Conservation (phyloP, 2,888 invertebrate genomes). For the Acronicta leporina region DNA sequence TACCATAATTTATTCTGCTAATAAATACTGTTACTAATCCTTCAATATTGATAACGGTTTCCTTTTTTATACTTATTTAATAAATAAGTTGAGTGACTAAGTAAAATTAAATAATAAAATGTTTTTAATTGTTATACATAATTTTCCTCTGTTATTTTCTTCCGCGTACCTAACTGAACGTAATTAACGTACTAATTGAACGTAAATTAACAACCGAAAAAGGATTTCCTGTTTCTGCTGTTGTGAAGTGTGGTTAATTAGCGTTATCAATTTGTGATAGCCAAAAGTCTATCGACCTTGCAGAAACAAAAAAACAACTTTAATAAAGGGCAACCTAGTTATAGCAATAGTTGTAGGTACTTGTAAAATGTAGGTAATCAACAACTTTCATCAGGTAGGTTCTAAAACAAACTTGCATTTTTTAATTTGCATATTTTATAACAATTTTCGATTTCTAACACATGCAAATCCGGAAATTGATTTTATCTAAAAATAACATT, state of each 20-base stretch:
- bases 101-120: conserved; percentile 1
- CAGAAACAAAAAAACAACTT: neutral
- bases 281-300: neutral
- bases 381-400: no score
- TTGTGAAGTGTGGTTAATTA: conserved; percentile 32
- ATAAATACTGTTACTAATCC: no score
- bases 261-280: conserved; percentile 16
- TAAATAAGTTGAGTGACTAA: conserved; percentile 4
- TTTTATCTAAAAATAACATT: no score
- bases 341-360: neutral
- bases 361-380: no score
- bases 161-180: no score
- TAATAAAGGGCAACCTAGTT: neutral
- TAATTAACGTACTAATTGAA: conserved; percentile 23
- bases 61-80: neutral
- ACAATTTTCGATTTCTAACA: no score
- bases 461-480: no score
- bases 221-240: conserved; percentile 14
- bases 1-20: no score
- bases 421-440: no score
- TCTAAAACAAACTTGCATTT: no score
- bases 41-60: no score
- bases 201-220: conserved; percentile 12
- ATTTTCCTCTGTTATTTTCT: conserved; percentile 7
- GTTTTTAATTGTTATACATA: conserved; percentile 1